Percentiles rank a stretch among this genome's conserved stretches.
These are phyloP conservation scores for Automeris io DNA, from an alignment of 2,888 invertebrate species.

Conservation along the genomic window DNA sequence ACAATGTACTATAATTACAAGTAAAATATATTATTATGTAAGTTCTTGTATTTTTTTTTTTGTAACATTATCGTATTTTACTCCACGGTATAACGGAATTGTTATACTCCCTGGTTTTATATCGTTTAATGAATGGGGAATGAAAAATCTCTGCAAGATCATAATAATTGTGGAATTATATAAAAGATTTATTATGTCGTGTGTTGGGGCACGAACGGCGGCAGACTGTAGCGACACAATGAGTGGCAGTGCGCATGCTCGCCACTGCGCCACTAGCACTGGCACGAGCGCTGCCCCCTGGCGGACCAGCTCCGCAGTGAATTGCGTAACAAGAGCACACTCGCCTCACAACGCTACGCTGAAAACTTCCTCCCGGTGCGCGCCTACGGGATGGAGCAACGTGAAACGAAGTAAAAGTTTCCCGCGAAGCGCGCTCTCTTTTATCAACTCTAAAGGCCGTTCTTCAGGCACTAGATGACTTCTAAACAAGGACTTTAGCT, in stretches of 20 bases:
- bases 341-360: constrained; percentile 61
- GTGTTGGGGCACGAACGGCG: constrained; percentile 15
- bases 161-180: too few relatives aligned
- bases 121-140: too few relatives aligned
- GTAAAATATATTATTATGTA: too few relatives aligned
- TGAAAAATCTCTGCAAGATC: too few relatives aligned
- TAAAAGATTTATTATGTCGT: constrained; percentile 40
- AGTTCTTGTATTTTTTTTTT: too few relatives aligned
- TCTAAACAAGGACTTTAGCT: constrained; percentile 22
- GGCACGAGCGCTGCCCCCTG: constrained; percentile 68
- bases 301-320: constrained; percentile 68
- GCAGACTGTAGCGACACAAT: constrained; percentile 17
- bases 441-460: constrained; percentile 22
- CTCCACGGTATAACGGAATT: too few relatives aligned
- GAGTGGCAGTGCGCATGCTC: constrained; percentile 64
- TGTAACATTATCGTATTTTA: too few relatives aligned
- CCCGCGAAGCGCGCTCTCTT: constrained; percentile 47
- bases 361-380: constrained; percentile 65
- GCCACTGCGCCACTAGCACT: constrained; percentile 75
- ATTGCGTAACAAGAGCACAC: constrained; percentile 75
- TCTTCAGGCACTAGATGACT: constrained; percentile 19
- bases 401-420: constrained; percentile 65
- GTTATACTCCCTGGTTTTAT: too few relatives aligned
- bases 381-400: constrained; percentile 55
- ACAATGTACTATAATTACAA: too few relatives aligned